phyloP scores from a whole-genome alignment of 2,888 invertebrate genomes.

The Leptopterna dolabrata region DNA sequence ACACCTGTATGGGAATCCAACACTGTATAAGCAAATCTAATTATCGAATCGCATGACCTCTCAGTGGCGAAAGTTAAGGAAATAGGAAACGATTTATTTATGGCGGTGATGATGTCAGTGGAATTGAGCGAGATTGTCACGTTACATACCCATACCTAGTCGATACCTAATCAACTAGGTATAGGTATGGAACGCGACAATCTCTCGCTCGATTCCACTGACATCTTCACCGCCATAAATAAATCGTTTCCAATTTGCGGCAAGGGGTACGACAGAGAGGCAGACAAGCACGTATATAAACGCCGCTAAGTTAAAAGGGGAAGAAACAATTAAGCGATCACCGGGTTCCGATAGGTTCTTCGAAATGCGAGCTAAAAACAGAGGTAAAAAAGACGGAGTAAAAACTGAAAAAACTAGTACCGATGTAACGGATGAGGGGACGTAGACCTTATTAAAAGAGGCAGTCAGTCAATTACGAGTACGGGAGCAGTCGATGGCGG shows the following conservation, averaged over 20 bases:
- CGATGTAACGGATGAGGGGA: slow-evolving; percentile 39
- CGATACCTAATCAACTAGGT: no score
- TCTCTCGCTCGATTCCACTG: no score
- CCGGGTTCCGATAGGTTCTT: slow-evolving; percentile 14
- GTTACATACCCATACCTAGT: no score
- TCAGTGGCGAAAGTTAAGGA: no score
- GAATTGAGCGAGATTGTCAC: no score
- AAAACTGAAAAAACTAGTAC: slow-evolving; percentile 15
- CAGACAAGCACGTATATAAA: not conserved
- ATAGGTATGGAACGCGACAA: no score
- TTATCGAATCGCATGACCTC: no score
- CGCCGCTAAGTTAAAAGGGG: not conserved
- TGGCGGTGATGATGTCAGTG: no score
- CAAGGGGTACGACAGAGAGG: not conserved
- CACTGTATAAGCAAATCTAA: no score
- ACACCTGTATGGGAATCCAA: no score
- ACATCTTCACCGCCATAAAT: not conserved
- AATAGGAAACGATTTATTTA: not conserved
- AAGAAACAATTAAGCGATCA: not conserved
- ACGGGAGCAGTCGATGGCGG: slow-evolving; percentile 41
- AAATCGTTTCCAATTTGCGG: not conserved
- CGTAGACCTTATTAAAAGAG: slow-evolving; percentile 50
- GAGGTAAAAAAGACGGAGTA: not conserved
- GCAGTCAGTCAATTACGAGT: slow-evolving; percentile 48
- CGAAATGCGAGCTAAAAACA: not conserved